Conservation (phyloP, 1,140 invertebrate genomes). For the Nilaparvata lugens region DNA sequence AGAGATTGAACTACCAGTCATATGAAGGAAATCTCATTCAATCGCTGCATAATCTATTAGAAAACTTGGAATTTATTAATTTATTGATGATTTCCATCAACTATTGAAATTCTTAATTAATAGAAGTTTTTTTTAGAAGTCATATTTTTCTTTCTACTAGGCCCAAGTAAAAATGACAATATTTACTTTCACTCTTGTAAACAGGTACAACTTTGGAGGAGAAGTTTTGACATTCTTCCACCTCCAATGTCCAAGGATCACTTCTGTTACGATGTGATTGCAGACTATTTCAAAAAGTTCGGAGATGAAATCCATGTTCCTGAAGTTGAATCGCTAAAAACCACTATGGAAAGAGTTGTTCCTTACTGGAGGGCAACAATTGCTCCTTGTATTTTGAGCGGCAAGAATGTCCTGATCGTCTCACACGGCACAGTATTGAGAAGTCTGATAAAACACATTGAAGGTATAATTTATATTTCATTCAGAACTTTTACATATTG, state of each 20-base stretch:
- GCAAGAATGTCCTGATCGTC: slow-evolving; percentile 51
- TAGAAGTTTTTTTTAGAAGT: too few relatives aligned
- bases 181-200: too few relatives aligned
- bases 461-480: slow-evolving; percentile 33
- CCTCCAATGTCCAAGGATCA: slow-evolving; percentile 78
- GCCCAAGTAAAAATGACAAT: too few relatives aligned
- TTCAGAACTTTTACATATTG: too few relatives aligned
- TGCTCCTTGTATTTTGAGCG: slow-evolving; percentile 48
- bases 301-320: slow-evolving; percentile 45
- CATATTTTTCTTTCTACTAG: too few relatives aligned
- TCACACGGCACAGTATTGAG: slow-evolving; percentile 62
- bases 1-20: too few relatives aligned
- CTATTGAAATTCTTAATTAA: too few relatives aligned
- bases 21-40: too few relatives aligned
- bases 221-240: slow-evolving; percentile 86
- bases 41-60: too few relatives aligned
- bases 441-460: slow-evolving; percentile 59
- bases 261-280: slow-evolving; percentile 61
- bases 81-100: too few relatives aligned
- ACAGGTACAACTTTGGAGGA: slow-evolving; percentile 60
- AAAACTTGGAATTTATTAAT: too few relatives aligned
- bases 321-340: slow-evolving; percentile 54
- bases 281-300: slow-evolving; percentile 40
- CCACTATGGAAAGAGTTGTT: slow-evolving; percentile 47
- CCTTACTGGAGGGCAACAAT: slow-evolving; percentile 59